A percentile compares a stretch with the other conserved stretches of the same genome.
Conservation (phyloP, 1,140 invertebrate genomes). For the Lepidotrigona ventralis region DNA sequence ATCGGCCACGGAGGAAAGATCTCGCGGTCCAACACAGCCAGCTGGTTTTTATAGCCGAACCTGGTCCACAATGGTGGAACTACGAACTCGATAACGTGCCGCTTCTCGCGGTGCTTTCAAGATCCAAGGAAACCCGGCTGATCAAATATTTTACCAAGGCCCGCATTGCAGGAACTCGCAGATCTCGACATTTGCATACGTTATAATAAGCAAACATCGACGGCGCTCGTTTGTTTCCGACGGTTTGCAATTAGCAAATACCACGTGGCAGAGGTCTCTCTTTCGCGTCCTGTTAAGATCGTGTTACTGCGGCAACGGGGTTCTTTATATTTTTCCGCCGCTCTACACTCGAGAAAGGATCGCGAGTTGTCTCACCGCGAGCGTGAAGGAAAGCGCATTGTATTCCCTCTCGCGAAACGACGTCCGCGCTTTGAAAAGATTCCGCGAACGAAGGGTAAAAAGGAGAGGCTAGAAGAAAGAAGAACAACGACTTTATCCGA, state of each 20-base stretch:
- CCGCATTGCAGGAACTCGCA: not conserved
- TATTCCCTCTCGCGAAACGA: no score
- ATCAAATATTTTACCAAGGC: slow-evolving; percentile 15
- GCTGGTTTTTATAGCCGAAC: not conserved
- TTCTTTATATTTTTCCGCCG: no score
- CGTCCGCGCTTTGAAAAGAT: no score
- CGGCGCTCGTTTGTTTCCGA: not conserved
- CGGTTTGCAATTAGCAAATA: slow-evolving; percentile 24
- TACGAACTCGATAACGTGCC: no score
- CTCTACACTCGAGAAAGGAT: no score
- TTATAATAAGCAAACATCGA: slow-evolving; percentile 16
- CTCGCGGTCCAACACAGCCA: not conserved
- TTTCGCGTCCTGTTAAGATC: not conserved
- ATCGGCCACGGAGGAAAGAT: not conserved
- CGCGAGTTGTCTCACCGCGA: no score
- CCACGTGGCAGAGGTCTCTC: not conserved
- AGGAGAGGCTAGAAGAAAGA: no score
- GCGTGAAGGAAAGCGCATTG: no score
- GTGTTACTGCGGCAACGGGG: no score
- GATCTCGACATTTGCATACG: not conserved
- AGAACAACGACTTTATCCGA: no score
- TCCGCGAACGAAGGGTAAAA: no score
- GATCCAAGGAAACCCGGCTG: not conserved
- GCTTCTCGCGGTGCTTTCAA: not conserved
- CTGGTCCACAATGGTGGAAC: no score